phyloP scores from a whole-genome alignment of 2,888 invertebrate species.

The Cerceris rybyensis region DNA sequence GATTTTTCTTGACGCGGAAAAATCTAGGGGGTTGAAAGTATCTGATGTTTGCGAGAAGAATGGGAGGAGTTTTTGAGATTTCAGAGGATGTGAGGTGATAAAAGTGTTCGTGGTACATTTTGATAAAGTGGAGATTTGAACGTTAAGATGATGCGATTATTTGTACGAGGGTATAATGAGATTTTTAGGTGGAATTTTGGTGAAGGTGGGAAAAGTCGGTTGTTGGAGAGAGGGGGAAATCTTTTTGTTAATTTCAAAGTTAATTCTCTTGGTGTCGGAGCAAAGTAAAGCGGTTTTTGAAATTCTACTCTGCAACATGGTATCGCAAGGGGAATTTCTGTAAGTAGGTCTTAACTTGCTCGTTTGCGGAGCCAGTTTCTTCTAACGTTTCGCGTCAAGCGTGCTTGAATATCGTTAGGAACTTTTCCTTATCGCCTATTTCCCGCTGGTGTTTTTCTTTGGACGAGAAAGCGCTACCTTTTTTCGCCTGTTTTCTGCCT shows the following conservation, averaged over 20 bases:
- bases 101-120: too few species aligned
- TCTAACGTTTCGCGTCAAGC: background rate
- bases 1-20: too few species aligned
- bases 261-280: slow-evolving; percentile 8
- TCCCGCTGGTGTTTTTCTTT: slow-evolving; percentile 1
- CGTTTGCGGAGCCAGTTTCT: slow-evolving; percentile 21
- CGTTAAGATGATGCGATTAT: too few species aligned
- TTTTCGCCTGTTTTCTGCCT: background rate
- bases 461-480: background rate
- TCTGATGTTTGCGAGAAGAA: too few species aligned
- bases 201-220: background rate
- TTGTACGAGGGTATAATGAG: too few species aligned
- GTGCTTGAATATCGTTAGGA: slow-evolving; percentile 1
- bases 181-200: too few species aligned
- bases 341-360: slow-evolving; percentile 12
- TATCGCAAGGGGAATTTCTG: background rate
- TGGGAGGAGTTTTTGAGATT: too few species aligned
- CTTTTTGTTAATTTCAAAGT: background rate
- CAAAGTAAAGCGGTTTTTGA: slow-evolving; percentile 18
- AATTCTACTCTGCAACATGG: slow-evolving; percentile 3
- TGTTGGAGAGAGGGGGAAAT: too few species aligned
- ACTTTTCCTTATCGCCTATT: slow-evolving; percentile 3
- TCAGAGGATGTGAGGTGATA: too few species aligned
- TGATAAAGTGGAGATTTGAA: too few species aligned
- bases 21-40: too few species aligned